phyloP scores from a whole-genome alignment of 2,113 vertebrate genomes.

The Poicephalus gulielmi region DNA sequence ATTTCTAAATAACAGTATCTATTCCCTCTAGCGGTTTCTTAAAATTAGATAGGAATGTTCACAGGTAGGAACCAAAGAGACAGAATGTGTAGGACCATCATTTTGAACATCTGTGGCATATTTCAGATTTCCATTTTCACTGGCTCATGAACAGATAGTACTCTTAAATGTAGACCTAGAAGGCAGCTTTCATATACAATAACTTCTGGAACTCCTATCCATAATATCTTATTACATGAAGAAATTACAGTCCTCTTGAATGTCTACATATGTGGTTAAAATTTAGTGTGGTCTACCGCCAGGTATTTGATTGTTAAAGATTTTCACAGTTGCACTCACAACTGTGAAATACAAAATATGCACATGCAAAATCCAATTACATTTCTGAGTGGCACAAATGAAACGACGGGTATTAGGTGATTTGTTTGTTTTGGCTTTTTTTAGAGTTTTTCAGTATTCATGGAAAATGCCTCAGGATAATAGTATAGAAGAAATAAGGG shows the following conservation, averaged over 20 bases:
- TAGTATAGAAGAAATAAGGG: neutral
- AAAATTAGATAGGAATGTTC: neutral
- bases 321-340: neutral
- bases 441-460: neutral
- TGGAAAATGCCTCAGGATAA: neutral
- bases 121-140: neutral
- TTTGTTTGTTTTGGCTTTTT: neutral
- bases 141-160: neutral
- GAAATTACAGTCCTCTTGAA: neutral
- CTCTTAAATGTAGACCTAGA: neutral
- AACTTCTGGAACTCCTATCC: neutral
- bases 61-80: neutral
- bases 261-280: neutral
- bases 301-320: neutral
- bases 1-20: neutral
- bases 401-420: neutral
- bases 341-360: neutral
- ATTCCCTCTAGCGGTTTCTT: neutral
- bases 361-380: neutral
- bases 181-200: neutral
- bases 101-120: neutral
- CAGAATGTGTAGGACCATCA: rapidly evolving
- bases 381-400: neutral
- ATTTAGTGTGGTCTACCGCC: neutral
- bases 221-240: neutral